phyloP scores from a whole-genome alignment of 2,113 vertebrate species.

The Nesospiza acunhae region DNA sequence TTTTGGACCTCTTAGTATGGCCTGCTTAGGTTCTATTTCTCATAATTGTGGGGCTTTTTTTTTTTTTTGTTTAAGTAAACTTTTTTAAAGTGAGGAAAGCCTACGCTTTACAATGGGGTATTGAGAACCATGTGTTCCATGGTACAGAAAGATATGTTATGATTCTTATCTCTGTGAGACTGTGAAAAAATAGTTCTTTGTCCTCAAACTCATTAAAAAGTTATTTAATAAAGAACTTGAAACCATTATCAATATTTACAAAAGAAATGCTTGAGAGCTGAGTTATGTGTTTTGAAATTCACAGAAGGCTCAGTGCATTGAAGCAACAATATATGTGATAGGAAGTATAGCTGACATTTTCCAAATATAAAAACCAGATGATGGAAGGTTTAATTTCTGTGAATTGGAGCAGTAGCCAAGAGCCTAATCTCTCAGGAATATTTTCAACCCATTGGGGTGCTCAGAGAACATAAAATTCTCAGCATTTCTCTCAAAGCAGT shows the following conservation, averaged over 20 bases:
- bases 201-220: constrained; percentile 76
- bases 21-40: constrained; percentile 13
- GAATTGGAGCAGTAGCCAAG: constrained; percentile 66
- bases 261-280: constrained; percentile 73
- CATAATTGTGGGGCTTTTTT: not conserved
- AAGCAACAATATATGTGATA: constrained; percentile 64
- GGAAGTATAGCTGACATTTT: constrained; percentile 72
- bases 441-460: constrained; percentile 19
- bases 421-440: constrained; percentile 47
- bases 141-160: constrained; percentile 70
- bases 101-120: constrained; percentile 32
- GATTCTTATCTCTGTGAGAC: constrained; percentile 74
- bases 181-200: constrained; percentile 74
- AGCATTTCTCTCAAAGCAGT: constrained; percentile 34
- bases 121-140: constrained; percentile 69
- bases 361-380: constrained; percentile 79
- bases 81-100: constrained; percentile 34
- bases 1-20: not conserved
- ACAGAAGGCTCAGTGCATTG: constrained; percentile 67
- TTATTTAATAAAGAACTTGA: constrained; percentile 80
- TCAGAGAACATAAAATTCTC: constrained; percentile 6
- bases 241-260: constrained; percentile 79
- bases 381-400: constrained; percentile 71
- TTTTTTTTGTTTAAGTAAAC: constrained; percentile 27
- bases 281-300: constrained; percentile 74